These are phyloP conservation scores for Nycteola revayana DNA, from an alignment of 2,888 invertebrate genomes.

Conservation along the genomic window DNA sequence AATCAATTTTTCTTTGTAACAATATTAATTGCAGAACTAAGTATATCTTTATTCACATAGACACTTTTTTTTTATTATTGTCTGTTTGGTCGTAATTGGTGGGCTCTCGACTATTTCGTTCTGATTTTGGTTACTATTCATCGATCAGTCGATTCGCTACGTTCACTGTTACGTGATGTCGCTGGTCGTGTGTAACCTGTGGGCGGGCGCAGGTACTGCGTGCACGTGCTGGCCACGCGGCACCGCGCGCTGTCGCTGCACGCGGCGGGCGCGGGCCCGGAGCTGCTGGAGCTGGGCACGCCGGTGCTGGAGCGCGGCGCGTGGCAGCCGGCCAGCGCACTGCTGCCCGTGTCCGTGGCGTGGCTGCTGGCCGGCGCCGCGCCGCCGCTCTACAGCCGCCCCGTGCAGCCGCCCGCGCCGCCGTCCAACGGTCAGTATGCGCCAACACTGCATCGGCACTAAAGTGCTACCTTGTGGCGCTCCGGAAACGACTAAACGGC, in stretches of 20 bases:
- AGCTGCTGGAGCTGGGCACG: conserved; percentile 88
- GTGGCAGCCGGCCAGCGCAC: conserved; percentile 38
- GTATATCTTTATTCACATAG: no score
- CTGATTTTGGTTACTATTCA: no score
- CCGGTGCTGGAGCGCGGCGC: conserved; percentile 83
- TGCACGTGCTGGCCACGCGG: conserved; percentile 77
- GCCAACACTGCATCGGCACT: not conserved
- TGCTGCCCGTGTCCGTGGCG: conserved; percentile 85
- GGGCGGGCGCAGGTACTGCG: conserved; percentile 65
- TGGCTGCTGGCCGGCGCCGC: conserved; percentile 87
- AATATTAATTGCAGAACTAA: no score
- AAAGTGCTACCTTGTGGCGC: not conserved
- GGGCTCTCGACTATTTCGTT: no score
- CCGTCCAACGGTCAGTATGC: conserved; percentile 29
- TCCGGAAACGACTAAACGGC: no score
- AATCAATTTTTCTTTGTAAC: no score
- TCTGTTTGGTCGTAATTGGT: no score
- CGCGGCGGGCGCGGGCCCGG: conserved; percentile 57
- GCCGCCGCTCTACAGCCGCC: conserved; percentile 75
- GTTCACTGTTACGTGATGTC: no score
- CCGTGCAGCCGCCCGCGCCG: conserved; percentile 54
- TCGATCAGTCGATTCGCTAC: no score
- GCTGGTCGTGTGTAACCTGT: no score
- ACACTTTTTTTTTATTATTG: no score
- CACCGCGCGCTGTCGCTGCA: conserved; percentile 75